phyloP scores from a whole-genome alignment of 2,888 invertebrate species.

The Eulithis prunata region DNA sequence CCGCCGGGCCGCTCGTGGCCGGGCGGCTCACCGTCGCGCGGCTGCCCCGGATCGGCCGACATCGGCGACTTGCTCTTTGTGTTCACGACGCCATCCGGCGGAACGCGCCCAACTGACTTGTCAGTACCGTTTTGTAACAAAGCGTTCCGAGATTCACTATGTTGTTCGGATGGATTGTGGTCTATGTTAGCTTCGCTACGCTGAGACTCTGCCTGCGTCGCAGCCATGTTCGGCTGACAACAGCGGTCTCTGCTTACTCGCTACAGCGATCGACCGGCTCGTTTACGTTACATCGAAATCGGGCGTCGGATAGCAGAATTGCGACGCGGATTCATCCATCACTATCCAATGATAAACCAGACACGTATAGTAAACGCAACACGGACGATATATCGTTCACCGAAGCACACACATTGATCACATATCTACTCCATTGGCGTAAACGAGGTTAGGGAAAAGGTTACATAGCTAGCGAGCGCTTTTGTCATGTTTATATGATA shows the following conservation, averaged over 20 bases:
- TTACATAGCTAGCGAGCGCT: conserved; percentile 86
- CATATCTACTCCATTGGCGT: conserved; percentile 90
- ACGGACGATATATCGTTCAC: conserved; percentile 86
- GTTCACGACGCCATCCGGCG: conserved; percentile 86
- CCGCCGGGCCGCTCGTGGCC: conserved; percentile 79
- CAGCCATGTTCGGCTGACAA: conserved; percentile 90
- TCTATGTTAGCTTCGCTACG: conserved; percentile 90
- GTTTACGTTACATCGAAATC: conserved; percentile 84
- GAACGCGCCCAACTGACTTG: conserved; percentile 87
- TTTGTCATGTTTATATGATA: conserved; percentile 81
- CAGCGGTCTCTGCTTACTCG: conserved; percentile 85
- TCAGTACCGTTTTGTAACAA: conserved; percentile 91
- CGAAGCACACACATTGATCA: conserved; percentile 90
- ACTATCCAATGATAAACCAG: conserved; percentile 75
- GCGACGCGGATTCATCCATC: conserved; percentile 84
- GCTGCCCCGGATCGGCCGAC: conserved; percentile 88
- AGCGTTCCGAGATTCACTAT: conserved; percentile 87
- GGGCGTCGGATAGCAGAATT: conserved; percentile 82
- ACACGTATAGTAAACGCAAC: conserved; percentile 76
- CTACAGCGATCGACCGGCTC: conserved; percentile 83
- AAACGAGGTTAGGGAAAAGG: conserved; percentile 91
- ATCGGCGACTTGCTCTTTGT: conserved; percentile 87
- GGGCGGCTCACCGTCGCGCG: conserved; percentile 87
- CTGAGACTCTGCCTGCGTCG: conserved; percentile 93
- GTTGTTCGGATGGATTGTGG: conserved; percentile 87